A percentile compares a stretch with the other conserved stretches of the same genome.
Evolutionary conservation across 2,888 invertebrate species (phyloP).

Genomic region (Eilema sororculum): DNA sequence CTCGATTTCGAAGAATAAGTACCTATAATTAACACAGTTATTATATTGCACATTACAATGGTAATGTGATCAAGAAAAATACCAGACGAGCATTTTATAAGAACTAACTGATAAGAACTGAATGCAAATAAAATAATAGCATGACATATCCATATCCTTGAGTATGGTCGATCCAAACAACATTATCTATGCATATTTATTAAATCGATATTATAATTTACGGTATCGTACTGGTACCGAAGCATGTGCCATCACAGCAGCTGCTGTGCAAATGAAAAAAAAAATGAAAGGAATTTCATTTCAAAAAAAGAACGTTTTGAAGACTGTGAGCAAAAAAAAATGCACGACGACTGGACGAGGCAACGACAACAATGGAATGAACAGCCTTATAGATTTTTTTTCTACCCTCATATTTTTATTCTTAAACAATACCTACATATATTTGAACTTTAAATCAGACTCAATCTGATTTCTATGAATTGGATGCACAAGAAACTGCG

Average conservation of each 20-base stretch:
- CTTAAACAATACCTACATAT: background rate
- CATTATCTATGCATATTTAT: background rate
- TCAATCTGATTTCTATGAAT: background rate
- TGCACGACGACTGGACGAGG: background rate
- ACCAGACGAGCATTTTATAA: background rate
- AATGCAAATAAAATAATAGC: constrained; percentile 7
- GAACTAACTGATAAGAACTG: background rate
- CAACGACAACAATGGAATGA: background rate
- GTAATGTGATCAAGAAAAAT: constrained; percentile 1
- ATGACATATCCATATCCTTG: too few relatives aligned
- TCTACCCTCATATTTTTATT: background rate
- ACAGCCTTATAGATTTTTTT: background rate
- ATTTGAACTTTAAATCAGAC: background rate
- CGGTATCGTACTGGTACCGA: too few relatives aligned
- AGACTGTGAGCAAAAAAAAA: background rate
- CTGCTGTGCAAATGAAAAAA: background rate
- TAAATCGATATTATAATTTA: background rate
- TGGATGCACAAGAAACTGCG: background rate
- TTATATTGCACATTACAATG: background rate
- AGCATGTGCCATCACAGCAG: too few relatives aligned
- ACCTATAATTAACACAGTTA: background rate
- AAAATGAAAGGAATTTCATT: background rate
- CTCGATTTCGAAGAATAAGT: background rate
- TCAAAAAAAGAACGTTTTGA: background rate
- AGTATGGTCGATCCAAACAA: background rate